phyloP scores from a whole-genome alignment of 2,113 vertebrate species.

The Castor canadensis region DNA sequence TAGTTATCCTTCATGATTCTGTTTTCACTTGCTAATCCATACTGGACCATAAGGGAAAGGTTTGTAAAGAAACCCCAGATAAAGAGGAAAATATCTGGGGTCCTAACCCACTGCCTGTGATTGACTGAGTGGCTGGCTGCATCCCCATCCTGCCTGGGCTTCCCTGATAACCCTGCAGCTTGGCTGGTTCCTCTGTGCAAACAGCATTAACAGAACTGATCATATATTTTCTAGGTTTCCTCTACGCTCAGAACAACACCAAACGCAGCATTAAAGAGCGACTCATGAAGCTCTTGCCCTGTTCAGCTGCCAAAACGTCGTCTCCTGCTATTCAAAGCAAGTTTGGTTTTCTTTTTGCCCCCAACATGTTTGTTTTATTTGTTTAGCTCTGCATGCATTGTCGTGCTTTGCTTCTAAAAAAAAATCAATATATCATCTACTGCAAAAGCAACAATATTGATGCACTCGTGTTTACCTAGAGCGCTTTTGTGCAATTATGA shows the following conservation, averaged over 20 bases:
- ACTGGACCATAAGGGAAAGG: background rate
- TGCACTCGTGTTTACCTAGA: background rate
- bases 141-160: conserved; percentile 48
- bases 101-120: conserved; percentile 60
- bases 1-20: background rate
- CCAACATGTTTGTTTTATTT: conserved; percentile 58
- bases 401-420: conserved; percentile 51
- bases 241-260: conserved; percentile 90
- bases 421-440: conserved; percentile 15
- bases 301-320: conserved; percentile 91
- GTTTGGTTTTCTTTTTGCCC: conserved; percentile 85
- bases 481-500: background rate
- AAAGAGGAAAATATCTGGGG: conserved; percentile 46
- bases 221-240: conserved; percentile 93
- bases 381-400: conserved; percentile 76
- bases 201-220: conserved; percentile 81
- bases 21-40: background rate
- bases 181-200: conserved; percentile 61
- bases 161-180: conserved; percentile 55
- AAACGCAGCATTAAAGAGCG: conserved; percentile 93
- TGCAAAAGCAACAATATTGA: background rate
- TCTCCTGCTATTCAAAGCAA: conserved; percentile 95
- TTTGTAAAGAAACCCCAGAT: background rate
- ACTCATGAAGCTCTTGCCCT: conserved; percentile 94
- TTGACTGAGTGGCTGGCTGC: conserved; percentile 50